Percentiles rank a stretch among this genome's conserved stretches.
These are phyloP conservation scores for Pemphredon lugubris DNA, from an alignment of 2,888 invertebrate species.

Conservation along the genomic window DNA sequence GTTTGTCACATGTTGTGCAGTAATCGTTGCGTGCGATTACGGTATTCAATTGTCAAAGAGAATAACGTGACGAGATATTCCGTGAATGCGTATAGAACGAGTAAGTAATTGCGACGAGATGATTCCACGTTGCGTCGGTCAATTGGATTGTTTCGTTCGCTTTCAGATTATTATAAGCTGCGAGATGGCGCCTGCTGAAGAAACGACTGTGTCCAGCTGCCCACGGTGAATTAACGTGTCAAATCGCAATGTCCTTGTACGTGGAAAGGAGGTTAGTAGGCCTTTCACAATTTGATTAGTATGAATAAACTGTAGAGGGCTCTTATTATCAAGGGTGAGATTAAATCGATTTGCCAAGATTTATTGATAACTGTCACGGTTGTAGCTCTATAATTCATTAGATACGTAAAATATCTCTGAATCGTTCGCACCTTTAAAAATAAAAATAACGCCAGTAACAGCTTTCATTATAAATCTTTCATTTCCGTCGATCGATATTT, in stretches of 20 bases:
- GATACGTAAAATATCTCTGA: too few relatives aligned
- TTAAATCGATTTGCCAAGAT: too few relatives aligned
- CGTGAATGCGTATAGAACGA: slow-evolving; percentile 63
- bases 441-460: too few relatives aligned
- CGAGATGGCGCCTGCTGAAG: slow-evolving; percentile 71
- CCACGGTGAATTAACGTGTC: not conserved
- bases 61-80: slow-evolving; percentile 52
- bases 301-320: too few relatives aligned
- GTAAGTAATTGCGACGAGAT: slow-evolving; percentile 65
- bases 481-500: too few relatives aligned
- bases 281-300: not conserved
- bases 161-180: slow-evolving; percentile 75
- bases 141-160: slow-evolving; percentile 18
- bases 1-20: slow-evolving; percentile 77
- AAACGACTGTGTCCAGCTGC: not conserved
- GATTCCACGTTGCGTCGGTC: not conserved
- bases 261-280: slow-evolving; percentile 31
- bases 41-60: slow-evolving; percentile 45
- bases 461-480: too few relatives aligned
- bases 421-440: too few relatives aligned
- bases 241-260: too few relatives aligned
- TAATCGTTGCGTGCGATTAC: slow-evolving; percentile 73
- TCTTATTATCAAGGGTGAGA: too few relatives aligned
- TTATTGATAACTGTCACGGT: too few relatives aligned
- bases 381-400: too few relatives aligned